phyloP scores from a whole-genome alignment of 2,888 invertebrate genomes.

The Nomada fucata region DNA sequence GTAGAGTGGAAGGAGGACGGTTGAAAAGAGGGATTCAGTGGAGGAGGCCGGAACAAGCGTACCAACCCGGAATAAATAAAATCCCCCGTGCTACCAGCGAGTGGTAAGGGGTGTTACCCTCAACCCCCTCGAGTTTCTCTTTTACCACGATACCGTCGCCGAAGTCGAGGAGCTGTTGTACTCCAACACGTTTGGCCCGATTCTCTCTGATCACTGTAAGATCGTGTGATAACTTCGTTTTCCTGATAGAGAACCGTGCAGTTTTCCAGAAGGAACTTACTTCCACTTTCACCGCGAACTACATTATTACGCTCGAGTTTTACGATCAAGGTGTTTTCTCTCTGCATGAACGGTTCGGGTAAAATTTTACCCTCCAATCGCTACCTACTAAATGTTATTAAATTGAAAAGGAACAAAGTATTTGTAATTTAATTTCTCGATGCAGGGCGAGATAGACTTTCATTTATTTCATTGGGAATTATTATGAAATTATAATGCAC shows the following conservation, averaged over 20 bases:
- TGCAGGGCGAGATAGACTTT: no score
- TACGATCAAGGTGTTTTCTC: slow-evolving; percentile 33
- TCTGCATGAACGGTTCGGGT: background rate
- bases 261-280: slow-evolving; percentile 46
- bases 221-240: slow-evolving; percentile 72
- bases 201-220: slow-evolving; percentile 72
- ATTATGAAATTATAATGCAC: no score
- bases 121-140: slow-evolving; percentile 49
- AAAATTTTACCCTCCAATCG: background rate
- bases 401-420: no score
- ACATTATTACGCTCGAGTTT: slow-evolving; percentile 39
- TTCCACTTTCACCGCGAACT: slow-evolving; percentile 45
- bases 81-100: slow-evolving; percentile 67
- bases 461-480: no score
- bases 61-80: slow-evolving; percentile 79
- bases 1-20: slow-evolving; percentile 61
- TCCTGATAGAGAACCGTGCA: slow-evolving; percentile 54
- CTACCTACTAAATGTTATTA: background rate
- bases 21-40: slow-evolving; percentile 74
- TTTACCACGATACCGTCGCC: slow-evolving; percentile 60
- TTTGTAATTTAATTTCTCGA: no score
- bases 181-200: slow-evolving; percentile 66
- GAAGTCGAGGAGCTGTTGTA: slow-evolving; percentile 67
- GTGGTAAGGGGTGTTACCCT: slow-evolving; percentile 67
- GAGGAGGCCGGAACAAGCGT: slow-evolving; percentile 76